Evolutionary conservation across 2,888 invertebrate species (phyloP).

Genomic region (Epinotia ramella): DNA sequence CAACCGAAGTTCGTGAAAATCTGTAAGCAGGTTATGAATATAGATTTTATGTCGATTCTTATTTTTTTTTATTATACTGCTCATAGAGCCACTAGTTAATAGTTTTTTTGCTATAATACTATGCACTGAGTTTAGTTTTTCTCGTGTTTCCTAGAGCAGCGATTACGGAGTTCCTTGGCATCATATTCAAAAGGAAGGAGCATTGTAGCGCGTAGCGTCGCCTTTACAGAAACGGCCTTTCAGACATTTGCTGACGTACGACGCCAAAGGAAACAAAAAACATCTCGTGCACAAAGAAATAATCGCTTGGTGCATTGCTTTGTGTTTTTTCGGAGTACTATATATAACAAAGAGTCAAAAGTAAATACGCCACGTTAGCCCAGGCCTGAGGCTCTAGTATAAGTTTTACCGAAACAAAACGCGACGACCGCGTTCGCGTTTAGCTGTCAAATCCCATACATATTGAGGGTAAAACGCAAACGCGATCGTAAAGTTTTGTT

Average conservation of each 20-base stretch:
- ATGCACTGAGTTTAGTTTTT: neutral
- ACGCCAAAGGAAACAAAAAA: conserved; percentile 35
- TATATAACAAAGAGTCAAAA: conserved; percentile 13
- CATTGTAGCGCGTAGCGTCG: conserved; percentile 18
- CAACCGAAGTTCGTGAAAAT: no score
- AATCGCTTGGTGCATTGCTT: conserved; percentile 20
- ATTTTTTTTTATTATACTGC: no score
- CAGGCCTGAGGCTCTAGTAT: no score
- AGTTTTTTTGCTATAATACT: no score
- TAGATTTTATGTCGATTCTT: no score
- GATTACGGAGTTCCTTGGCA: neutral
- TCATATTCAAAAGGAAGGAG: conserved; percentile 20
- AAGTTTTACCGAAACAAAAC: no score
- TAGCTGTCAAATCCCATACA: no score
- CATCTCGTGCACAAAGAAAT: conserved; percentile 26
- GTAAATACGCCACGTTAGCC: conserved; percentile 9
- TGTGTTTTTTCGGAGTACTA: conserved; percentile 27
- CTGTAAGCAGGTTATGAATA: no score
- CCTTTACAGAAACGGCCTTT: conserved; percentile 28
- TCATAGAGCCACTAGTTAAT: no score
- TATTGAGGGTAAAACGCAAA: no score
- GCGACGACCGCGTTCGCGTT: no score
- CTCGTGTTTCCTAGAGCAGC: conserved; percentile 3
- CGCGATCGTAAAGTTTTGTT: no score
- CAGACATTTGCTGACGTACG: conserved; percentile 32